These are phyloP conservation scores for Lepidonotus clava DNA, from an alignment of 2,888 invertebrate species.

Conservation along the genomic window DNA sequence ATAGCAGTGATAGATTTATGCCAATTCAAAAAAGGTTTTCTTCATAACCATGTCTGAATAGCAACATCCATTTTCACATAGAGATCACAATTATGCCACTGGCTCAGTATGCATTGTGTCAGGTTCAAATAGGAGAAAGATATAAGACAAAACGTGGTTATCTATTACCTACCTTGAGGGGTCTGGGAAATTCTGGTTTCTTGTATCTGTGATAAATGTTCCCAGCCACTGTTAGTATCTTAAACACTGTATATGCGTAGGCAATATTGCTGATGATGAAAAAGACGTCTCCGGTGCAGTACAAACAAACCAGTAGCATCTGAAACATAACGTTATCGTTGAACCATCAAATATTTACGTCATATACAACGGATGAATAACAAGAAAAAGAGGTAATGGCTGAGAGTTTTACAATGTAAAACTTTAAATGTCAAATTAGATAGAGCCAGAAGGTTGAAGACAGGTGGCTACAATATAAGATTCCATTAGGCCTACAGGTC, in stretches of 20 bases:
- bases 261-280: neutral
- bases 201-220: neutral
- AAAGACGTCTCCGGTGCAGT: slow-evolving; percentile 16
- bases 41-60: too few relatives aligned
- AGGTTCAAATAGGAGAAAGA: neutral
- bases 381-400: neutral
- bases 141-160: neutral
- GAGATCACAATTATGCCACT: neutral
- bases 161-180: neutral
- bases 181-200: neutral
- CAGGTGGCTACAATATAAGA: too few relatives aligned
- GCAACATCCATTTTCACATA: neutral
- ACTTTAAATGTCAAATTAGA: too few relatives aligned
- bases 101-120: neutral
- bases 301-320: neutral
- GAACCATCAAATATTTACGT: too few relatives aligned
- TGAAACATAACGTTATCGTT: too few relatives aligned
- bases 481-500: too few relatives aligned
- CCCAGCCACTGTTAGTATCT: neutral
- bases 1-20: too few relatives aligned
- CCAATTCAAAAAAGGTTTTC: too few relatives aligned
- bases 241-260: neutral
- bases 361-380: too few relatives aligned
- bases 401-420: too few relatives aligned
- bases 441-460: too few relatives aligned